Conservation (phyloP, 2,797 vertebrate genomes). For the Sphenopsis melanotis region DNA sequence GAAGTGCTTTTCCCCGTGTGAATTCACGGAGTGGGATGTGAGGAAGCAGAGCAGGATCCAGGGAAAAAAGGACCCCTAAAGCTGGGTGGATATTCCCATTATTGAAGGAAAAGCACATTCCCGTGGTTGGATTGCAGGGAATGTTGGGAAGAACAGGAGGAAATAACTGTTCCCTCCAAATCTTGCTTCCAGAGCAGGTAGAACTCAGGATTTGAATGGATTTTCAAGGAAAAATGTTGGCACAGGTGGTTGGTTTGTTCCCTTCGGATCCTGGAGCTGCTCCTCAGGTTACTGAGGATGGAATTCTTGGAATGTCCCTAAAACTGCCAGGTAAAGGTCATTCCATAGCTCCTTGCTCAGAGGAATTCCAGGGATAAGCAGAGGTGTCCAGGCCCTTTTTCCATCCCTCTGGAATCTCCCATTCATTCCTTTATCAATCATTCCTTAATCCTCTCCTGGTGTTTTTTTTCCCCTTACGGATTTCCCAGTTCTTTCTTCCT, state of each 20-base stretch:
- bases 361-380: background rate
- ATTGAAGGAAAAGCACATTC: fast-evolving
- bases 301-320: background rate
- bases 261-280: fast-evolving
- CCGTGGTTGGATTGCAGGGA: background rate
- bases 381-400: background rate
- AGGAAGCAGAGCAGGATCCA: background rate
- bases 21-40: background rate
- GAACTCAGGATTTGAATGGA: background rate
- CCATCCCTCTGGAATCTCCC: background rate
- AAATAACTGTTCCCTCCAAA: background rate
- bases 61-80: background rate
- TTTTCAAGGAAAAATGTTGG: background rate
- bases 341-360: fast-evolving
- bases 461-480: fast-evolving
- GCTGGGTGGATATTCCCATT: background rate
- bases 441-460: background rate
- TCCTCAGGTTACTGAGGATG: background rate
- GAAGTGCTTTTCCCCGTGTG: background rate
- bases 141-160: fast-evolving
- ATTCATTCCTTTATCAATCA: background rate
- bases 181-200: background rate
- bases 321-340: background rate
- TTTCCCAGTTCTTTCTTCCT: background rate
- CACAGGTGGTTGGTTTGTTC: fast-evolving